Conservation (phyloP, 1,140 invertebrate genomes). For the Triops longicaudatus region DNA sequence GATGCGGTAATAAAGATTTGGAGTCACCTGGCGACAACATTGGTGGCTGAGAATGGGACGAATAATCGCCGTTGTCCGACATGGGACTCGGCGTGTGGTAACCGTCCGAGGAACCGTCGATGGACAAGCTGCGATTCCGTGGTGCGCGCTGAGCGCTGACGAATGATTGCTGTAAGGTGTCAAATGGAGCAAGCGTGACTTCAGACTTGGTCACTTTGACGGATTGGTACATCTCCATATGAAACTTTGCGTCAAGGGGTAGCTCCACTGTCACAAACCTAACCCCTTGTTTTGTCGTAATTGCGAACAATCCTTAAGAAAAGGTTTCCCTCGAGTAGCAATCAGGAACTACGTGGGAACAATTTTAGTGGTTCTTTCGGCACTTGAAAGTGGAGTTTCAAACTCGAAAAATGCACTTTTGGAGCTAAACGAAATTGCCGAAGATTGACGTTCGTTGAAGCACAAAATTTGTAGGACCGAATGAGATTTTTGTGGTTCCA, state of each 20-base stretch:
- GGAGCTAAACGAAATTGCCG: too few species aligned
- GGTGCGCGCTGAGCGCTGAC: slow-evolving; percentile 16
- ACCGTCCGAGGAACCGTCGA: slow-evolving; percentile 26
- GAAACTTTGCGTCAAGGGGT: not conserved
- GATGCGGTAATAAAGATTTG: not conserved
- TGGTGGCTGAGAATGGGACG: not conserved
- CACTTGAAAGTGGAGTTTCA: too few species aligned
- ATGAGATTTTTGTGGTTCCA: not conserved
- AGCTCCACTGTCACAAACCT: not conserved
- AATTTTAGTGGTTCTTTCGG: too few species aligned
- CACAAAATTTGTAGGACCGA: too few species aligned
- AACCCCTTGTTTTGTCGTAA: not conserved
- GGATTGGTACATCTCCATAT: slow-evolving; percentile 15
- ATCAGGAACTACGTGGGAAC: too few species aligned
- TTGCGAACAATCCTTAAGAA: not conserved
- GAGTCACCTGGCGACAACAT: not conserved
- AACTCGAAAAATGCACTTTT: too few species aligned
- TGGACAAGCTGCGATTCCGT: not conserved
- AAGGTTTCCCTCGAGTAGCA: too few species aligned
- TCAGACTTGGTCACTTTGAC: slow-evolving; percentile 6
- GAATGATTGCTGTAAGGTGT: slow-evolving; percentile 9
- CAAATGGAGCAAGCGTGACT: not conserved
- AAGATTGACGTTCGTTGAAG: too few species aligned
- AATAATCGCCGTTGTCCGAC: slow-evolving; percentile 24
- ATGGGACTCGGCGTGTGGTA: slow-evolving; percentile 29